Percentiles rank a stretch among this genome's conserved stretches.
These are phyloP conservation scores for Furnarius figulus DNA, from an alignment of 2,113 vertebrate species.

Conservation along the genomic window DNA sequence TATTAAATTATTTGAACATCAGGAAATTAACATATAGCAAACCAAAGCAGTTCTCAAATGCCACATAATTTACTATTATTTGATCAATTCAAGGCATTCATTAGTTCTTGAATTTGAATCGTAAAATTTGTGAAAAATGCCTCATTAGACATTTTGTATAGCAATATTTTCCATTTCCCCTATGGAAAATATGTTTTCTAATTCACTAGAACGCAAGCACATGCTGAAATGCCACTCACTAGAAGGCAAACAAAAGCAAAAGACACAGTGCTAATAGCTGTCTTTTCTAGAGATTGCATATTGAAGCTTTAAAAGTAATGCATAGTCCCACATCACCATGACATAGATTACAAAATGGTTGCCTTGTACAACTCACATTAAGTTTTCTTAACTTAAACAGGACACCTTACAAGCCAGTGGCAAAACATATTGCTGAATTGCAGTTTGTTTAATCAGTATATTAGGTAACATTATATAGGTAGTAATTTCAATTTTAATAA, in stretches of 20 bases:
- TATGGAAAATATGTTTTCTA: not conserved
- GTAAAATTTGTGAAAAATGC: not conserved
- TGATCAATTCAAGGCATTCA: not conserved
- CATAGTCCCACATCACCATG: accelerated
- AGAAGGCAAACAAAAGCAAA: not conserved
- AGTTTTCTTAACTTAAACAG: not conserved
- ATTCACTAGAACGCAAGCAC: not conserved
- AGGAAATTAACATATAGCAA: not conserved
- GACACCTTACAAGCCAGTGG: not conserved
- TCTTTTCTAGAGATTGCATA: not conserved
- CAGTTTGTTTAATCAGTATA: not conserved
- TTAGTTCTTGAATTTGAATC: not conserved
- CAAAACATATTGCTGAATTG: not conserved
- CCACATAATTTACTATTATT: not conserved
- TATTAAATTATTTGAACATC: not conserved
- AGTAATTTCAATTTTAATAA: not conserved
- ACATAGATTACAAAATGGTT: not conserved
- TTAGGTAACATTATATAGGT: not conserved
- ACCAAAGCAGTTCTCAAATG: not conserved
- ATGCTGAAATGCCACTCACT: not conserved
- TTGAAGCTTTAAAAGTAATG: not conserved
- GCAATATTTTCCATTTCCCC: not conserved
- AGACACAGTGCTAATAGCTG: not conserved
- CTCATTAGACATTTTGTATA: not conserved
- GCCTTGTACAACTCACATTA: not conserved